A percentile compares a stretch with the other conserved stretches of the same genome.
Evolutionary conservation across 2,888 invertebrate species (phyloP).

Genomic region (Hesperia comma): DNA sequence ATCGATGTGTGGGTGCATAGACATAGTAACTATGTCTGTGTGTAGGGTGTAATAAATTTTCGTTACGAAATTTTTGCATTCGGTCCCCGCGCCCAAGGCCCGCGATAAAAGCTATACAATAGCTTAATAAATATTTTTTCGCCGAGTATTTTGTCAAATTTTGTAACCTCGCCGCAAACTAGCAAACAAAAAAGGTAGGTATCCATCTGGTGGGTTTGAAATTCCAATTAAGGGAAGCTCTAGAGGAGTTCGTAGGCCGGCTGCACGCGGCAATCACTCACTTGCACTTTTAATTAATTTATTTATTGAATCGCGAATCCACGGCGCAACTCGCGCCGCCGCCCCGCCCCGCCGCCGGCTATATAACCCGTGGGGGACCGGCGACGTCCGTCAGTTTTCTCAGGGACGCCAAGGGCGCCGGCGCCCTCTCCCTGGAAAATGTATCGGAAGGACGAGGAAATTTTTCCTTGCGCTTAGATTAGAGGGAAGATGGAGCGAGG

Average conservation of each 20-base stretch:
- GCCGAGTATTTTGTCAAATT: neutral
- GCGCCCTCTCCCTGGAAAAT: constrained; percentile 63
- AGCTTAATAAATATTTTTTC: neutral
- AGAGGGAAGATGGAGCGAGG: constrained; percentile 64
- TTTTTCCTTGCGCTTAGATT: constrained; percentile 58
- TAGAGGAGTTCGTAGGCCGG: constrained; percentile 68
- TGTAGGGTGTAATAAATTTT: too few relatives aligned
- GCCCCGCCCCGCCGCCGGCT: constrained; percentile 68
- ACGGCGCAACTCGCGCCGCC: constrained; percentile 81
- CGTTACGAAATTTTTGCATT: too few relatives aligned
- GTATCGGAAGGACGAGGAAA: constrained; percentile 71
- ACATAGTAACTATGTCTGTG: too few relatives aligned
- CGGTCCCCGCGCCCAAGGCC: too few relatives aligned
- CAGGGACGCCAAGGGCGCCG: constrained; percentile 70
- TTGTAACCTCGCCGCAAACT: constrained; percentile 33
- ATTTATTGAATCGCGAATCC: constrained; percentile 83
- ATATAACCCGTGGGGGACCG: constrained; percentile 69
- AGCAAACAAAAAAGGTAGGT: constrained; percentile 60
- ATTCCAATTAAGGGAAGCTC: constrained; percentile 78
- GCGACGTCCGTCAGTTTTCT: constrained; percentile 79
- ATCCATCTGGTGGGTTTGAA: constrained; percentile 57
- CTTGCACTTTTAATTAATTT: constrained; percentile 85
- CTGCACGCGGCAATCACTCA: constrained; percentile 80
- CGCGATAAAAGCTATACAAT: too few relatives aligned
- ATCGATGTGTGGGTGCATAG: too few relatives aligned